Conservation (phyloP, 2,113 vertebrate species). For the Strigops habroptila region DNA sequence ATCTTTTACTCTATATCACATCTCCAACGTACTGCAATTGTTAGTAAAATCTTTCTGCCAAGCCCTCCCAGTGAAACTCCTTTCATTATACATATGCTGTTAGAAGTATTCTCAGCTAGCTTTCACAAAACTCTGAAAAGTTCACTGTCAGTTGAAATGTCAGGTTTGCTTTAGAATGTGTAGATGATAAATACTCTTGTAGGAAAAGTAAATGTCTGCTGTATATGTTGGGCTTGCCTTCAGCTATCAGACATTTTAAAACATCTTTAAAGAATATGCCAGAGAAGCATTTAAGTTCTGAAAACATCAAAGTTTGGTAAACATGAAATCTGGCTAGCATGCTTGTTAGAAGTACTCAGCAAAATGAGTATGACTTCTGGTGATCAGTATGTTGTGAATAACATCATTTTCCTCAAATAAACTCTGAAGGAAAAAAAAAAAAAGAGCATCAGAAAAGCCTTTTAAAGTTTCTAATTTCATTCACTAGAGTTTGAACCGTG, state of each 20-base stretch:
- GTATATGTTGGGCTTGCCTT: background rate
- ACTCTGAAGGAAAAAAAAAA: background rate
- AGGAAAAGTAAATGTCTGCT: background rate
- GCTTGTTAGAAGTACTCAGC: background rate
- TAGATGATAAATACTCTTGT: background rate
- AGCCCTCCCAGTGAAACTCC: background rate
- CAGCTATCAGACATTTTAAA: background rate
- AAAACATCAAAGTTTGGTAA: background rate
- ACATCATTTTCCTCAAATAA: background rate
- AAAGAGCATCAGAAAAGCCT: background rate
- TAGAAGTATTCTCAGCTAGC: background rate
- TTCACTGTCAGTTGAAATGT: background rate
- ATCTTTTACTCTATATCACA: background rate
- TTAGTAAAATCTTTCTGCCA: background rate
- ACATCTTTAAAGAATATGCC: background rate
- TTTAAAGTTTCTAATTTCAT: background rate
- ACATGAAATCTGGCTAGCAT: background rate
- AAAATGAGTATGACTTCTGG: background rate
- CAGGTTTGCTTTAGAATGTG: background rate
- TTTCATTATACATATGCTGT: background rate
- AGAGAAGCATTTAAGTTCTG: background rate
- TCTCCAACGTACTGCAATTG: background rate
- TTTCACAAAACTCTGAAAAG: background rate
- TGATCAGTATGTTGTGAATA: background rate
- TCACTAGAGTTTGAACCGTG: background rate